Percentiles rank a stretch among this genome's conserved stretches.
Evolutionary conservation across 1,140 invertebrate genomes (phyloP).

Genomic region (Drosophila burlai): DNA sequence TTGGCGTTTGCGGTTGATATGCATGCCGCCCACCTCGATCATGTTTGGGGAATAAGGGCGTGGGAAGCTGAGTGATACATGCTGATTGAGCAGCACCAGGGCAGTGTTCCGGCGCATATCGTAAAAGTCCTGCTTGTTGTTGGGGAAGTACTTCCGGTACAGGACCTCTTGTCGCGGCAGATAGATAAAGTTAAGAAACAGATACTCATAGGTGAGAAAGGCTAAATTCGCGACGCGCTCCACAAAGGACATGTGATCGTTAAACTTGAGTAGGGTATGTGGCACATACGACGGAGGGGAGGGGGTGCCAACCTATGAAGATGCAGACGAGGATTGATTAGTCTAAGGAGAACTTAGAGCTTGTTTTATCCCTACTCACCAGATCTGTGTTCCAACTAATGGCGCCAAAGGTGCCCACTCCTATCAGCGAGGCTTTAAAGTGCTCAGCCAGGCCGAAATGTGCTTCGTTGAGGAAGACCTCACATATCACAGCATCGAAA

Average conservation of each 20-base stretch:
- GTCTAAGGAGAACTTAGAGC: slow-evolving; percentile 9
- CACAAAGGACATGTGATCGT: slow-evolving; percentile 84
- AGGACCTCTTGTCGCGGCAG: slow-evolving; percentile 81
- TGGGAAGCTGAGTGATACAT: slow-evolving; percentile 86
- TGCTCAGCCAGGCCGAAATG: slow-evolving; percentile 74
- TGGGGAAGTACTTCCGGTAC: slow-evolving; percentile 80
- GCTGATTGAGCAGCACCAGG: slow-evolving; percentile 87
- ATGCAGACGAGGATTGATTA: background rate
- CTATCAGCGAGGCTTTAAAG: slow-evolving; percentile 81
- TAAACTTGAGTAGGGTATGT: slow-evolving; percentile 69
- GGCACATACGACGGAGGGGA: slow-evolving; percentile 84
- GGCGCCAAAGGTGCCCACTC: slow-evolving; percentile 75
- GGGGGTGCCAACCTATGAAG: slow-evolving; percentile 76
- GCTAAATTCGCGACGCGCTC: slow-evolving; percentile 85
- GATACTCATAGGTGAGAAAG: slow-evolving; percentile 60
- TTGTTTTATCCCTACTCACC: slow-evolving; percentile 58
- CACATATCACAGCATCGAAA: slow-evolving; percentile 78
- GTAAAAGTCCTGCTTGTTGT: slow-evolving; percentile 68
- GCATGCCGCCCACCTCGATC: slow-evolving; percentile 88
- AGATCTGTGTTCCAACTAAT: slow-evolving; percentile 75
- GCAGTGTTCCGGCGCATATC: slow-evolving; percentile 84
- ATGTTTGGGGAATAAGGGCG: slow-evolving; percentile 86
- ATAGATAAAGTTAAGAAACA: slow-evolving; percentile 53
- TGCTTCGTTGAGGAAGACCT: slow-evolving; percentile 79
- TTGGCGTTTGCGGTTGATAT: slow-evolving; percentile 82